Evolutionary conservation across 2,113 vertebrate genomes (phyloP).

Genomic region (Prinia subflava): DNA sequence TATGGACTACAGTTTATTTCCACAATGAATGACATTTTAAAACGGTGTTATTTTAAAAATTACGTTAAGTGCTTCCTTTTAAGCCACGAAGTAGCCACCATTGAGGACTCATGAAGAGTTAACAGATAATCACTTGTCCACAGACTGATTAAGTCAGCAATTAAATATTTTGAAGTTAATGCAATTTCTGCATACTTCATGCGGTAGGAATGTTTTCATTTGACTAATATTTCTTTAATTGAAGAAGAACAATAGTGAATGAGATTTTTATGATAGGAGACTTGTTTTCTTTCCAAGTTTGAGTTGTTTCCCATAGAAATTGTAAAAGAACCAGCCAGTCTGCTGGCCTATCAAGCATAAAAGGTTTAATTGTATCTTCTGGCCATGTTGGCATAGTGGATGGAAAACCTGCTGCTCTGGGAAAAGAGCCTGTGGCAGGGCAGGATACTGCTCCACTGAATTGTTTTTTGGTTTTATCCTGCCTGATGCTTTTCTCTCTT

Average conservation of each 20-base stretch:
- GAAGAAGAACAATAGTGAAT: slow-evolving; percentile 21
- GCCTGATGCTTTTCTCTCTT: background rate
- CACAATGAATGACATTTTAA: background rate
- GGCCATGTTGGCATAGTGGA: background rate
- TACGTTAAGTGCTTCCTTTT: background rate
- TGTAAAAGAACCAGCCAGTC: background rate
- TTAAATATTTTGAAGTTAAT: background rate
- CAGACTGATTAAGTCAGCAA: background rate
- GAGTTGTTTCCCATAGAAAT: slow-evolving; percentile 10
- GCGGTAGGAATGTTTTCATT: background rate
- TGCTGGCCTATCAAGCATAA: background rate
- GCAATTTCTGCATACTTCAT: background rate
- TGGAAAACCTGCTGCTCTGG: background rate
- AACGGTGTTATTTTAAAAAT: background rate
- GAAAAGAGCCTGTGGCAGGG: background rate
- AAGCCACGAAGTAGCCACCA: background rate
- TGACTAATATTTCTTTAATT: slow-evolving; percentile 1
- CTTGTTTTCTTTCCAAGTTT: background rate
- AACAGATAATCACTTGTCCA: background rate
- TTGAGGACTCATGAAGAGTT: background rate
- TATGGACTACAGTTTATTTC: background rate
- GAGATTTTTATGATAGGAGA: background rate
- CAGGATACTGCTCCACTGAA: background rate
- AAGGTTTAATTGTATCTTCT: background rate
- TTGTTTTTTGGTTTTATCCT: background rate